These are phyloP conservation scores for Anthonomus grandis DNA, from an alignment of 1,140 invertebrate genomes.

Conservation along the genomic window DNA sequence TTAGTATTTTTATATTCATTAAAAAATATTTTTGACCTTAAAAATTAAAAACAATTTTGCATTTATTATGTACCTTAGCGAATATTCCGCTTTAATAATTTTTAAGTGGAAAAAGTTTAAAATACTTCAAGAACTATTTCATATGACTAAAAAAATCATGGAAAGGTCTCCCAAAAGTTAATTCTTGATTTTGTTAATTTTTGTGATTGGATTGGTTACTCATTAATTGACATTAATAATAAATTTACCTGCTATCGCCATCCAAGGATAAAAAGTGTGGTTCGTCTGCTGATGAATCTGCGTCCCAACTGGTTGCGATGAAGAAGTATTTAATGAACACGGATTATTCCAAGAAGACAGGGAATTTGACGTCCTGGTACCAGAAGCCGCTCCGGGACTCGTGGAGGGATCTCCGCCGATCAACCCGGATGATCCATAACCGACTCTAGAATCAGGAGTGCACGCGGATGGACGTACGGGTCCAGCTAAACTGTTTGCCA, in stretches of 20 bases:
- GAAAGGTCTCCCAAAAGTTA: too few relatives aligned
- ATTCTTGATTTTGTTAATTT: too few relatives aligned
- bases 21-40: too few relatives aligned
- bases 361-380: slow-evolving; percentile 57
- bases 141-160: too few relatives aligned
- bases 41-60: too few relatives aligned
- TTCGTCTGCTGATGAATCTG: slow-evolving; percentile 85
- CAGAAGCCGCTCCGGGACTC: slow-evolving; percentile 65
- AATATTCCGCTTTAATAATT: too few relatives aligned
- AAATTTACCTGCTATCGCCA: slow-evolving; percentile 95
- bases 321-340: slow-evolving; percentile 72
- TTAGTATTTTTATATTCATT: too few relatives aligned
- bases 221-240: too few relatives aligned
- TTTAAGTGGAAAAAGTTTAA: too few relatives aligned
- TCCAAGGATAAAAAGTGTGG: slow-evolving; percentile 96
- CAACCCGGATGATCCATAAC: slow-evolving; percentile 59
- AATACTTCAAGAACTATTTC: too few relatives aligned
- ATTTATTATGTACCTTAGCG: too few relatives aligned
- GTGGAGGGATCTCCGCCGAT: slow-evolving; percentile 71
- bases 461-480: slow-evolving; percentile 79
- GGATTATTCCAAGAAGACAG: slow-evolving; percentile 73
- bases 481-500: slow-evolving; percentile 51
- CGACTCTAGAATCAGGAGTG: slow-evolving; percentile 76
- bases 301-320: slow-evolving; percentile 71
- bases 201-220: too few relatives aligned